Evolutionary conservation across 64 coral and sea anemone species (phyloP).

Genomic region (Montipora sp.): DNA sequence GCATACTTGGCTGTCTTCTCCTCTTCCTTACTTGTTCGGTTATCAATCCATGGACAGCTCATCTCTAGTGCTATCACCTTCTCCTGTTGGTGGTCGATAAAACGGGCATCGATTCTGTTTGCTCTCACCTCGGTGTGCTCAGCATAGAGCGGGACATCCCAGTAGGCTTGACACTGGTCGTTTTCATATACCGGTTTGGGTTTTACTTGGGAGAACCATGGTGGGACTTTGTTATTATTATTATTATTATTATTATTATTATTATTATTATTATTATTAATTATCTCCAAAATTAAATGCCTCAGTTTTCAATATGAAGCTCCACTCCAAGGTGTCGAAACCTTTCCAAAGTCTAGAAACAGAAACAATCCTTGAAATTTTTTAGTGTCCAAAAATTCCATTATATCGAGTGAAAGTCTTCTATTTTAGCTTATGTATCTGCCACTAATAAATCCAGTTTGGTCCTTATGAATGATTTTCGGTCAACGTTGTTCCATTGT

Average conservation of each 20-base stretch:
- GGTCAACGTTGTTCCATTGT: conserved; percentile 18
- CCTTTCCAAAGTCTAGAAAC: conserved; percentile 43
- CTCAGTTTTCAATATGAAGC: conserved; percentile 8
- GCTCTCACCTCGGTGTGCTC: too few species aligned
- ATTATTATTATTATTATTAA: neutral
- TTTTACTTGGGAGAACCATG: too few species aligned
- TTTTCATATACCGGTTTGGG: too few species aligned
- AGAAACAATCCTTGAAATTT: neutral
- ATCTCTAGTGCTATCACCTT: too few species aligned
- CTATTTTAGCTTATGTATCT: conserved; percentile 36
- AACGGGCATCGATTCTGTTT: too few species aligned
- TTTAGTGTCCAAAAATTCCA: conserved; percentile 29
- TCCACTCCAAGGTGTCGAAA: conserved; percentile 45
- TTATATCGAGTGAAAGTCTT: conserved; percentile 21
- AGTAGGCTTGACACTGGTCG: too few species aligned
- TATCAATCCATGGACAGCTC: too few species aligned
- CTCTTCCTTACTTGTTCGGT: too few species aligned
- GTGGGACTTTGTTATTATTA: too few species aligned
- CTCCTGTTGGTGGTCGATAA: too few species aligned
- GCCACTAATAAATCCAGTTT: conserved; percentile 12
- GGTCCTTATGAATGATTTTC: conserved; percentile 26
- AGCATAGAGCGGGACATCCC: too few species aligned
- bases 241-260: neutral
- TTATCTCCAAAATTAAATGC: conserved; percentile 25
- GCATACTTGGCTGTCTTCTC: too few species aligned